Conservation (phyloP, 2,113 vertebrate species). For the Steatornis caripensis region DNA sequence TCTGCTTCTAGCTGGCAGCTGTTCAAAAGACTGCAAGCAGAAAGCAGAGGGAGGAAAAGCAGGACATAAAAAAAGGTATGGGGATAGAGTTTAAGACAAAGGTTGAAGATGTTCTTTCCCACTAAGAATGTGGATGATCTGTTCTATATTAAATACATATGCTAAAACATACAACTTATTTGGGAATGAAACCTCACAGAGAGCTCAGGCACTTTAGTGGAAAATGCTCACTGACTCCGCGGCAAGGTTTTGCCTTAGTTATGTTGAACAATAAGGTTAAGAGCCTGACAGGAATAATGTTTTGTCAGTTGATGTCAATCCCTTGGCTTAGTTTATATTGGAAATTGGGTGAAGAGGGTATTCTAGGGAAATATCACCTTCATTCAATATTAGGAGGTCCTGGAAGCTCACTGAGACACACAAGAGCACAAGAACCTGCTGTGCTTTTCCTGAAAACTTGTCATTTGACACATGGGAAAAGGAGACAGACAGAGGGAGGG, state of each 20-base stretch:
- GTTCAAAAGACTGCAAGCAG: neutral
- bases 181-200: neutral
- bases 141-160: neutral
- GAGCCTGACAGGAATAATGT: neutral
- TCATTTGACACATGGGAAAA: slow-evolving; percentile 13
- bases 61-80: neutral
- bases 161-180: neutral
- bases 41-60: neutral
- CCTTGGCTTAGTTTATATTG: neutral
- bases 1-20: neutral
- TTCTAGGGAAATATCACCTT: neutral
- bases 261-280: neutral
- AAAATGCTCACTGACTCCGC: neutral
- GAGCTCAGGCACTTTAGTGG: neutral
- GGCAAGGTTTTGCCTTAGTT: neutral
- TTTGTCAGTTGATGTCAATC: neutral
- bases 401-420: neutral
- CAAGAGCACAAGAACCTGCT: neutral
- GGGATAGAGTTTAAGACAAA: neutral
- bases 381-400: neutral
- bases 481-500: slow-evolving; percentile 61
- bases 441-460: slow-evolving; percentile 24
- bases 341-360: neutral
- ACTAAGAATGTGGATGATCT: neutral
- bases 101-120: neutral